Conservation (phyloP, 2,888 invertebrate species). For the Hydraecia micacea region DNA sequence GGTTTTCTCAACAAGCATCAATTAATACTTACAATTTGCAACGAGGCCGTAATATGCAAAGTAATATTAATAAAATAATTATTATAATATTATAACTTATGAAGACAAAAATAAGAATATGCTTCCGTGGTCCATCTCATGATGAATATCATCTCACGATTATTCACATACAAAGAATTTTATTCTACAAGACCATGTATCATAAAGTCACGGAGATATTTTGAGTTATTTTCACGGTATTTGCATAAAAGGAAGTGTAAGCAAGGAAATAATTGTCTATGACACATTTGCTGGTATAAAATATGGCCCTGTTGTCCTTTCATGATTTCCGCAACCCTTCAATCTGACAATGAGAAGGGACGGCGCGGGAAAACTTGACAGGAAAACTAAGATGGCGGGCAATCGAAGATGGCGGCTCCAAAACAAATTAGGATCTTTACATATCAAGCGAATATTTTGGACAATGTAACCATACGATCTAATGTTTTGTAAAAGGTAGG, state of each 20-base stretch:
- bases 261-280: constrained; percentile 46
- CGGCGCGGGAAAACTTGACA: constrained; percentile 12
- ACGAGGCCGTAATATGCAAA: constrained; percentile 46
- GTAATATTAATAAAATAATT: constrained; percentile 49
- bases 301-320: constrained; percentile 25
- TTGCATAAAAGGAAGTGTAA: constrained; percentile 40
- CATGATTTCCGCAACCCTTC: constrained; percentile 36
- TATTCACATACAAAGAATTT: constrained; percentile 40
- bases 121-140: constrained; percentile 62
- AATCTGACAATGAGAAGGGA: neutral
- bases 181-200: constrained; percentile 19
- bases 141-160: constrained; percentile 64
- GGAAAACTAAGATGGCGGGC: constrained; percentile 15
- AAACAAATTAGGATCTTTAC: neutral
- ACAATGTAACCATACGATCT: neutral
- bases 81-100: constrained; percentile 43
- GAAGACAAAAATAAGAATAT: constrained; percentile 53
- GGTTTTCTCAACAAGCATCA: constrained; percentile 19
- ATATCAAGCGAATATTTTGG: neutral
- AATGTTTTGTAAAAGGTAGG: neutral
- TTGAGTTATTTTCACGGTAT: constrained; percentile 49
- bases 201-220: constrained; percentile 37
- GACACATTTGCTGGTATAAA: constrained; percentile 36
- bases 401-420: neutral
- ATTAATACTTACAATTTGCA: constrained; percentile 50